phyloP scores from a whole-genome alignment of 2,113 vertebrate species.

The Perccottus glenii region DNA sequence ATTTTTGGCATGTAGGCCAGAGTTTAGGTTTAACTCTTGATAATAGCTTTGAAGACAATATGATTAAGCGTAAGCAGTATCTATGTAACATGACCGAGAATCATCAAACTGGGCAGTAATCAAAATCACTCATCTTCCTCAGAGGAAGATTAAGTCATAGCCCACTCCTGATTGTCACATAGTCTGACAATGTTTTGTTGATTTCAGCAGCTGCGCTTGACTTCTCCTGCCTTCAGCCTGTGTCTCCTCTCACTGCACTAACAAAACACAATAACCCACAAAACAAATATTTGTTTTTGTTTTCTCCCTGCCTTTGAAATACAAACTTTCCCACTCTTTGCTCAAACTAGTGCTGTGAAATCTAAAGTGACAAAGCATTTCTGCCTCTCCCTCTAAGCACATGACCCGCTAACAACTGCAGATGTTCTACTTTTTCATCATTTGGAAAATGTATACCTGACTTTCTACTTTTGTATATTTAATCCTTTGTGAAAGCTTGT shows the following conservation, averaged over 20 bases:
- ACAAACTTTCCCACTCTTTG: slow-evolving; percentile 50
- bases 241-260: slow-evolving; percentile 62
- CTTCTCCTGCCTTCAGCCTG: slow-evolving; percentile 59
- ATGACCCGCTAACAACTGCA: slow-evolving; percentile 67
- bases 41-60: slow-evolving; percentile 32
- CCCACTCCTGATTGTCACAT: slow-evolving; percentile 36
- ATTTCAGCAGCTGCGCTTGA: slow-evolving; percentile 59
- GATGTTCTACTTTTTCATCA: slow-evolving; percentile 76
- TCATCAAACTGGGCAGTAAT: slow-evolving; percentile 56
- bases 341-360: slow-evolving; percentile 69
- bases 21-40: slow-evolving; percentile 14
- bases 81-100: slow-evolving; percentile 51
- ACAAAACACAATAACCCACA: slow-evolving; percentile 72
- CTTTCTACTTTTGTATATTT: slow-evolving; percentile 66
- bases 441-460: slow-evolving; percentile 73
- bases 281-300: slow-evolving; percentile 80
- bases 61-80: slow-evolving; percentile 39
- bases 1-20: slow-evolving; percentile 14
- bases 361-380: slow-evolving; percentile 76
- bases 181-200: slow-evolving; percentile 40
- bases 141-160: slow-evolving; percentile 58
- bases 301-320: slow-evolving; percentile 71
- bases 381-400: slow-evolving; percentile 41
- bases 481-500: slow-evolving; percentile 75
- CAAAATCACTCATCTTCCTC: slow-evolving; percentile 63